A percentile compares a stretch with the other conserved stretches of the same genome.
These are phyloP conservation scores for Conchocele bisecta DNA, from an alignment of 2,888 invertebrate species.

Conservation along the genomic window DNA sequence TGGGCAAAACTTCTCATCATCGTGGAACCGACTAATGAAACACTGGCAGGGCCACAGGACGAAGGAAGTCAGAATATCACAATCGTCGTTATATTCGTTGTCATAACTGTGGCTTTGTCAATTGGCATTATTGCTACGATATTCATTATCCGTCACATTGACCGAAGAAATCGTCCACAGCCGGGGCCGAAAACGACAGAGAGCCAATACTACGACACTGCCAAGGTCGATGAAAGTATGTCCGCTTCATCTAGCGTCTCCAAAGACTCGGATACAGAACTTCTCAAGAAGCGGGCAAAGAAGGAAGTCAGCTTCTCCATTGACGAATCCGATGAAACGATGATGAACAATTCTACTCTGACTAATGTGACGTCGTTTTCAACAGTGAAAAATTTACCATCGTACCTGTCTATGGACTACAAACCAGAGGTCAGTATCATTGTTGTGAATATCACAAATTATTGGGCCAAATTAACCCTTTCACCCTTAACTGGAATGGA, in stretches of 20 bases:
- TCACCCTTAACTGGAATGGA: too few relatives aligned
- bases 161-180: slow-evolving; percentile 55
- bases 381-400: slow-evolving; percentile 67
- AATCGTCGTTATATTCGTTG: slow-evolving; percentile 70
- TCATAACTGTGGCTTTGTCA: slow-evolving; percentile 69
- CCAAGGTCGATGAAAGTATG: slow-evolving; percentile 57
- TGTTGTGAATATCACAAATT: too few relatives aligned
- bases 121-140: slow-evolving; percentile 70
- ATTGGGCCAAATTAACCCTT: too few relatives aligned
- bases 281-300: slow-evolving; percentile 68
- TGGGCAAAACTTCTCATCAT: slow-evolving; percentile 61
- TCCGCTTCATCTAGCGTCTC: slow-evolving; percentile 57
- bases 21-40: slow-evolving; percentile 65
- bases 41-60: slow-evolving; percentile 50
- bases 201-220: slow-evolving; percentile 50
- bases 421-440: slow-evolving; percentile 66
- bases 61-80: slow-evolving; percentile 66
- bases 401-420: slow-evolving; percentile 64
- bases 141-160: slow-evolving; percentile 66
- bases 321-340: slow-evolving; percentile 65
- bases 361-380: slow-evolving; percentile 70
- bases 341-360: slow-evolving; percentile 68
- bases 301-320: slow-evolving; percentile 78
- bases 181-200: slow-evolving; percentile 47
- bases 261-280: slow-evolving; percentile 61